Evolutionary conservation across 2,113 vertebrate genomes (phyloP).

Genomic region (Nannospalax galili): DNA sequence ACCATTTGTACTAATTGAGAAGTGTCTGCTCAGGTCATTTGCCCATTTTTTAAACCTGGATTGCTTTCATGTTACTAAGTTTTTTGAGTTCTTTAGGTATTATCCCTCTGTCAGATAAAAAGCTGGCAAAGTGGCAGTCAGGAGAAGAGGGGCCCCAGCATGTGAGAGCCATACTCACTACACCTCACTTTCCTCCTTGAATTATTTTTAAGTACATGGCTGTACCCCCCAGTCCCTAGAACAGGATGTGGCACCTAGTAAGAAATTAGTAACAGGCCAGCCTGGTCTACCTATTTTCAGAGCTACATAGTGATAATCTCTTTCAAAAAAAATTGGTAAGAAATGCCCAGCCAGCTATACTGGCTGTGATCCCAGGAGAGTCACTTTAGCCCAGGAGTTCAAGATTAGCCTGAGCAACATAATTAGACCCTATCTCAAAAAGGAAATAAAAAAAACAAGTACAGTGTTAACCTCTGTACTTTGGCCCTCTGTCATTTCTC

Average conservation of each 20-base stretch:
- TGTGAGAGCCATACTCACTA: accelerated
- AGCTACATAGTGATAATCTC: too few species aligned
- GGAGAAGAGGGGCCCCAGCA: background rate
- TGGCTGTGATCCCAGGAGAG: too few species aligned
- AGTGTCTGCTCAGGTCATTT: background rate
- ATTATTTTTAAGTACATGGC: background rate
- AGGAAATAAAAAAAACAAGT: background rate
- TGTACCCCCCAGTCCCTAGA: too few species aligned
- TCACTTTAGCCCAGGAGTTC: background rate
- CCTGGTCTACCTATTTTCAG: too few species aligned
- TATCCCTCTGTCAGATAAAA: background rate
- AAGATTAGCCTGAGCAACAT: background rate
- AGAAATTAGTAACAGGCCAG: background rate
- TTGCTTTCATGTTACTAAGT: background rate
- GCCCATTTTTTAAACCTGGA: background rate
- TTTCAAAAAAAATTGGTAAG: too few species aligned
- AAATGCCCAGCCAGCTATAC: too few species aligned
- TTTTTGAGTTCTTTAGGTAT: background rate
- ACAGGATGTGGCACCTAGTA: background rate
- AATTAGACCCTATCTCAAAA: background rate
- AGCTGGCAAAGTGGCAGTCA: background rate
- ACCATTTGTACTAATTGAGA: background rate
- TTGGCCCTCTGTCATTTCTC: background rate
- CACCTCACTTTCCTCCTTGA: background rate
- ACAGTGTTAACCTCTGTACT: background rate